Evolutionary conservation across 1,140 invertebrate species (phyloP), one percentile per base, ranked within the genome.

Genomic region (Cotesia chilonis): DNA sequence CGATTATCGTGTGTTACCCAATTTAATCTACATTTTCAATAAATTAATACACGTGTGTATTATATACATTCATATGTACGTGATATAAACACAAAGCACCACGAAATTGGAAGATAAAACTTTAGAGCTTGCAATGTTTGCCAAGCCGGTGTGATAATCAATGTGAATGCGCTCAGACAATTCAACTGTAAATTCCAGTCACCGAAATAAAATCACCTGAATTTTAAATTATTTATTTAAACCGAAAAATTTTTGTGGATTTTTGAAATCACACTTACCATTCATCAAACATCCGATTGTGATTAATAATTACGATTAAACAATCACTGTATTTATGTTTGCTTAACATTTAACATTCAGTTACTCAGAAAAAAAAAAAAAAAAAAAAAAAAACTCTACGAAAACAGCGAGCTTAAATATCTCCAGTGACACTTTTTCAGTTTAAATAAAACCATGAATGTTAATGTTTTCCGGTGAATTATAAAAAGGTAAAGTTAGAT

Each of bases 71-170:
- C 9, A 41, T 41, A 41, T 1, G 9, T 41, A 41, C 9, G 5
- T 41, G 38, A 41, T 41, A 47, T 47, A 47, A 5, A 47, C 5
- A 47, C 41, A 47, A 2, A 47, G 41, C 10, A 47, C 57, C n/a
- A 60, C 71, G 54, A 69, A 69, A 69, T 69, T 60, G 68, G 55
- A 69, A 71, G 70, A 71, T 71, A 71, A 71, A 71, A 71, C 47
- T 64, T 71, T 66, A 65, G 47, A 64, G 60, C 61, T 51, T 14
- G 28, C 63, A 41, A 35, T 66, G 70, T 66, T 65, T 57, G 51
- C 28, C 12, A 60, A 55, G 60, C 14, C 61, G 20, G 63, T 64
- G 47, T 64, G 60, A 63, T 64, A 63, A 65, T 65, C 70, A 52
- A 66, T 66, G 51, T 47, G 41, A 38, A 51, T 54, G 17, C 14